Evolutionary conservation across 2,797 vertebrate genomes (phyloP), one percentile per base, ranked within the genome.

Genomic region (Sciurus vulgaris): DNA sequence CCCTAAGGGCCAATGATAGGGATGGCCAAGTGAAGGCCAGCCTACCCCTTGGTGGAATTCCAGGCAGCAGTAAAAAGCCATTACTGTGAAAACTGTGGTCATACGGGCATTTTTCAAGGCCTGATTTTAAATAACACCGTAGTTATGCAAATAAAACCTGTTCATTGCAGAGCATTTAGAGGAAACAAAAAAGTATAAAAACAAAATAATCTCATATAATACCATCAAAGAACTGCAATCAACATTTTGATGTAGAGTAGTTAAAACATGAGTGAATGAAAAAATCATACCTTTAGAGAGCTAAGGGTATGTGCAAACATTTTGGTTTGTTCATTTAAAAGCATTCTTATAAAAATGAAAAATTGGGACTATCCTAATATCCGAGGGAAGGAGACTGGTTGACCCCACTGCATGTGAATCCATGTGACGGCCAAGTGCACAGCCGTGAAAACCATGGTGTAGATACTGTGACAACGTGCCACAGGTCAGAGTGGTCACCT

Each of bases 141-240:
- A 65, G 73, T 76, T 85, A 76, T 44, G 72, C 38, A 96, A 85
- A 97, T 72, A 89, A 97, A 93, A 85, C 3, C 72, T 61, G 72
- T 63, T 88, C 77, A 20, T 3, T 47, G 78, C 38, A 78, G 96
- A 95, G 79, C 44, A 94, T 70, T 91, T 54, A 70, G 38, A 94
- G 72, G 65, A 93, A 94, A 96, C 70, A 79, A 89, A 82, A 90
- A 94, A 72, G 59, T 85, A 61, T 67, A 83, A 95, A 95, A 86
- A 76, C 69, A 94, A 94, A 92, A 84, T 76, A 72, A 86, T 81
- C 49, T 95, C 86, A 33, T 44, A 69, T 79, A 70, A 79, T 38
- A 18, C 38, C 47, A 94, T 77, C 82, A 86, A 65, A 79, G 90
- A 92, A 89, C 44, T 35, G n/a, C 35, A 73, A 69, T 77, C 73